Conservation (phyloP, 2,797 vertebrate genomes). For the Acipenser oxyrinchus region DNA sequence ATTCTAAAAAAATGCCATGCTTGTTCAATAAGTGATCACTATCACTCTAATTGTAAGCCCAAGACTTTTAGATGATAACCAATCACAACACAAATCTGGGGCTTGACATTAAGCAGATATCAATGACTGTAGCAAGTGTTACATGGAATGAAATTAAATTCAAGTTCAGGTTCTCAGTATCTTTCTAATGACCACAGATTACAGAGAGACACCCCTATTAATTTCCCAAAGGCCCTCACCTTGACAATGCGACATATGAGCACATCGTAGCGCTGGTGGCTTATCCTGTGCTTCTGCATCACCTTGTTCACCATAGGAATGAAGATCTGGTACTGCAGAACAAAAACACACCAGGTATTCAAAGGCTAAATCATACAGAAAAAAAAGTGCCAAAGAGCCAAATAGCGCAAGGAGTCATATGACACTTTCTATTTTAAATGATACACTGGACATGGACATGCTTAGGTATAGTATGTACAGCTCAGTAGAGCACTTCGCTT, state of each 20-base stretch:
- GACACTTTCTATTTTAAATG: too few species aligned
- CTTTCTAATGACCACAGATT: background rate
- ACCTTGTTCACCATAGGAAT: conserved; percentile 99
- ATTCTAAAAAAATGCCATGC: too few species aligned
- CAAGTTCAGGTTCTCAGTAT: background rate
- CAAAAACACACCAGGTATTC: background rate
- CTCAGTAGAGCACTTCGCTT: too few species aligned
- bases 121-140: background rate
- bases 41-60: too few species aligned
- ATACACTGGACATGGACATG: too few species aligned
- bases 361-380: conserved; percentile 12
- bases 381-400: conserved; percentile 2
- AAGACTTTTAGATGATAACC: too few species aligned
- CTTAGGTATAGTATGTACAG: too few species aligned
- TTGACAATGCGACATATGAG: conserved; percentile 96
- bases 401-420: too few species aligned
- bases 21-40: too few species aligned
- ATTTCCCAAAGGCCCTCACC: conserved; percentile 49
- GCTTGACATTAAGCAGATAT: too few species aligned
- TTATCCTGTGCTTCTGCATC: conserved; percentile 87
- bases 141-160: background rate
- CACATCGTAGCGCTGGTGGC: conserved; percentile 92
- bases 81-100: too few species aligned
- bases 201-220: too few species aligned
- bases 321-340: conserved; percentile 90